Conservation (phyloP, 2,797 vertebrate genomes). For the Sebastes iracundus region DNA sequence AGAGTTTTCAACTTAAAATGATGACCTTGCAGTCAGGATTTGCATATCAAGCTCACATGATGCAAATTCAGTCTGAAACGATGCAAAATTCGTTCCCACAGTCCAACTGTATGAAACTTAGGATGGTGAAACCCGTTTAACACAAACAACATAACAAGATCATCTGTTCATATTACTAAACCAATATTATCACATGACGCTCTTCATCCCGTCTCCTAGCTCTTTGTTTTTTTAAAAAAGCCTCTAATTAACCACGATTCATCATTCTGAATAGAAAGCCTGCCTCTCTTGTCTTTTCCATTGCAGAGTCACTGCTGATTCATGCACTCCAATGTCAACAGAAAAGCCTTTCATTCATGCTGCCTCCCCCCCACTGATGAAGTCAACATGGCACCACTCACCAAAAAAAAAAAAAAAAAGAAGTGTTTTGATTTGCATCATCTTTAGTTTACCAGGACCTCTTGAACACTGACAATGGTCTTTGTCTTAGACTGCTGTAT, state of each 20-base stretch:
- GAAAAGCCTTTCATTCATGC: slow-evolving; percentile 51
- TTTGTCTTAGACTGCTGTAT: neutral
- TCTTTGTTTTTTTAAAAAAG: slow-evolving; percentile 2
- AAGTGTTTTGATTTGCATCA: slow-evolving; percentile 29
- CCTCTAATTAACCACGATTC: slow-evolving; percentile 14
- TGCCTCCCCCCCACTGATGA: slow-evolving; percentile 23
- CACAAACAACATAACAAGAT: neutral
- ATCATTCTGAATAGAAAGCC: neutral
- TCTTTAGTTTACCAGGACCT: slow-evolving; percentile 14
- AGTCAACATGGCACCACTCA: slow-evolving; percentile 53
- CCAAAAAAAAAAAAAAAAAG: slow-evolving; percentile 13
- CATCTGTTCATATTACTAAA: neutral
- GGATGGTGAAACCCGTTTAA: neutral
- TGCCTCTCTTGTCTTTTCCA: slow-evolving; percentile 23
- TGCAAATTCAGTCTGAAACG: neutral
- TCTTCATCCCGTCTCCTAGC: neutral
- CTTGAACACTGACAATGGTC: slow-evolving; percentile 7
- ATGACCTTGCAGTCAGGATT: neutral
- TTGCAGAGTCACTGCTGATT: slow-evolving; percentile 62
- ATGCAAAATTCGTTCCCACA: neutral
- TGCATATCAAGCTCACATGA: neutral
- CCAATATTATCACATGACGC: neutral
- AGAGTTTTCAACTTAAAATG: neutral
- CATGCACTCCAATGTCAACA: slow-evolving; percentile 51
- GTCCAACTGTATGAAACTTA: neutral